Conservation (phyloP, 1,140 invertebrate genomes). For the Lasaia peninsularis region DNA sequence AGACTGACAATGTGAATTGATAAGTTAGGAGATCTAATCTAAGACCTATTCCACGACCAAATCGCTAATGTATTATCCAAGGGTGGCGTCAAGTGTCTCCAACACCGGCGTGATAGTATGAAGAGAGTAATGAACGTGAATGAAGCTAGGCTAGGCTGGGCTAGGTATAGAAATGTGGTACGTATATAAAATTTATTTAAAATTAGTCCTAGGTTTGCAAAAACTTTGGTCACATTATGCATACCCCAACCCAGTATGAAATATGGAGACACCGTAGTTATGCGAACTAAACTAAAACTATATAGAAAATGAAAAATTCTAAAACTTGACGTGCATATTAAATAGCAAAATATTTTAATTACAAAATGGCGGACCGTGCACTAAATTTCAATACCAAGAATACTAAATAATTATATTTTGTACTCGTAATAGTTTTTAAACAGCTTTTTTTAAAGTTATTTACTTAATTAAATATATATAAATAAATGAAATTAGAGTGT, state of each 20-base stretch:
- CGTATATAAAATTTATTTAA: not conserved
- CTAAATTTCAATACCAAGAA: not conserved
- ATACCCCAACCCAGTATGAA: not conserved
- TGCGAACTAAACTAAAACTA: slow-evolving; percentile 6
- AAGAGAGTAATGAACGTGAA: too few relatives aligned
- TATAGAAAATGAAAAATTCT: slow-evolving; percentile 9
- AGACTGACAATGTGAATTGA: too few relatives aligned
- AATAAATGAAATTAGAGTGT: too few relatives aligned
- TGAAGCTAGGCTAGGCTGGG: too few relatives aligned
- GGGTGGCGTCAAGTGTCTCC: too few relatives aligned
- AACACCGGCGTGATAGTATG: too few relatives aligned
- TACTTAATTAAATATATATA: not conserved
- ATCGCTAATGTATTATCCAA: too few relatives aligned
- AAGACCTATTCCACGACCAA: too few relatives aligned
- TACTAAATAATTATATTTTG: not conserved
- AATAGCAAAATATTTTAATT: slow-evolving; percentile 7
- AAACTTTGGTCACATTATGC: not conserved
- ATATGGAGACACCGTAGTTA: not conserved
- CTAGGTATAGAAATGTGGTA: too few relatives aligned
- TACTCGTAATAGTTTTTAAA: not conserved
- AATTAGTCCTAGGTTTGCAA: not conserved
- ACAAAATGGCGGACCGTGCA: not conserved
- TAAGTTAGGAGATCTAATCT: too few relatives aligned
- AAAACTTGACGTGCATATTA: not conserved
- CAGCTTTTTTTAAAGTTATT: not conserved